These are phyloP conservation scores for Osmoderma eremita DNA, from an alignment of 2,888 invertebrate genomes.

Conservation along the genomic window DNA sequence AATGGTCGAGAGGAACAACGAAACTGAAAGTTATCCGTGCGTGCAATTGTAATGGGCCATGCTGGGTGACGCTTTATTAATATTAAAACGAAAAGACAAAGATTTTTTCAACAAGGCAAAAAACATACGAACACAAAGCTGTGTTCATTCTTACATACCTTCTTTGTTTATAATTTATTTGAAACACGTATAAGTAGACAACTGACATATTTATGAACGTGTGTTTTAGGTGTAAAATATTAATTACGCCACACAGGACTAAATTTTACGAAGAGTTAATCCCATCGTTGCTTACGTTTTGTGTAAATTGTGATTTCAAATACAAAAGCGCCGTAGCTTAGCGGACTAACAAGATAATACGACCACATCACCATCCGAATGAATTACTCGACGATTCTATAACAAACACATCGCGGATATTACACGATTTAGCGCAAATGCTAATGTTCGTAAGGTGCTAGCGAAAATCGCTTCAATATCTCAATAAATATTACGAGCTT, in stretches of 20 bases:
- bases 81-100: slow-evolving; percentile 17
- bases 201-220: slow-evolving; percentile 31
- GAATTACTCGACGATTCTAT: slow-evolving; percentile 17
- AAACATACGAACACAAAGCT: neutral
- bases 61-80: slow-evolving; percentile 20
- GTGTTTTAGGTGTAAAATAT: slow-evolving; percentile 33
- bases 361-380: neutral
- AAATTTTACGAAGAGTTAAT: slow-evolving; percentile 33
- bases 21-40: slow-evolving; percentile 15
- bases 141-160: slow-evolving; percentile 25
- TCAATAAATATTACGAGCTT: slow-evolving; percentile 20
- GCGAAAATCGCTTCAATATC: slow-evolving; percentile 17
- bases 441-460: slow-evolving; percentile 13
- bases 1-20: neutral
- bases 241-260: slow-evolving; percentile 33
- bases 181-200: slow-evolving; percentile 33
- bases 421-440: slow-evolving; percentile 9
- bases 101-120: slow-evolving; percentile 23
- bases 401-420: slow-evolving; percentile 4
- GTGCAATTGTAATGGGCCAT: slow-evolving; percentile 17
- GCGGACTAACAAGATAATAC: no score
- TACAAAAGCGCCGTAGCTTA: slow-evolving; percentile 1
- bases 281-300: slow-evolving; percentile 23
- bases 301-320: slow-evolving; percentile 15
- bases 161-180: slow-evolving; percentile 38